Base-by-base conservation (phyloP, 2,888 invertebrate genomes). In the Pemphredon lugubris region DNA sequence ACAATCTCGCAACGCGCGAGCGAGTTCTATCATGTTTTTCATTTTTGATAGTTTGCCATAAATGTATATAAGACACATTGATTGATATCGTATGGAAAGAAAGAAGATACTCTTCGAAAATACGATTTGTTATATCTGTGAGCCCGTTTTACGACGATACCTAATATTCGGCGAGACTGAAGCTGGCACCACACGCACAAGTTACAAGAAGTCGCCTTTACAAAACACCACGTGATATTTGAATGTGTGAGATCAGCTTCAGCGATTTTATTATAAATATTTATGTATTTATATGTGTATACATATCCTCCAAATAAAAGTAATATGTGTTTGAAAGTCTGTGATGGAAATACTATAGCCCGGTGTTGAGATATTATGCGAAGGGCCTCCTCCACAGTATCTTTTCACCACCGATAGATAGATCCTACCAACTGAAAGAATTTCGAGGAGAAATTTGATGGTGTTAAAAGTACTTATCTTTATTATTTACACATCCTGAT, bases 231-330 rank as follows among this genome's bases (percentile, higher is more conserved):
- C n/a, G 34, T 2, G 18, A 16, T n/a, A 37, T 37, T 37, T 1
- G 21, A 34, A 44, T 39, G 66, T 57, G 80, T 64, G 70, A 73
- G 75, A 72, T 80, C 82, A 79, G 75, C 82, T 81, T 79, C 81
- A 79, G 74, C 77, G 76, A 84, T 86, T 87, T 85, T 84, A 86
- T 83, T 84, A 84, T 83, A 81, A 83, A 84, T 86, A 86, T 87
- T 86, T 87, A 86, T 87, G 86, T 87, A 87, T 86, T 87, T 87
- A 87, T 87, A 87, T 87, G 87, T 87, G 86, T 87, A 86, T 78
- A 87, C 87, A 87, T 87, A 87, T 87, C 87, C 81, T 86, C 73
- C 76, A 83, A 86, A 87, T 87, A 87, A 87, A 87, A 86, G 85
- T 87, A 86, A 84, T 87, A 87, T 79, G 86, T 87, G 85, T 87